These are phyloP conservation scores for Pachypanchax playfairii DNA, from an alignment of 2,113 vertebrate genomes.

Conservation along the genomic window DNA sequence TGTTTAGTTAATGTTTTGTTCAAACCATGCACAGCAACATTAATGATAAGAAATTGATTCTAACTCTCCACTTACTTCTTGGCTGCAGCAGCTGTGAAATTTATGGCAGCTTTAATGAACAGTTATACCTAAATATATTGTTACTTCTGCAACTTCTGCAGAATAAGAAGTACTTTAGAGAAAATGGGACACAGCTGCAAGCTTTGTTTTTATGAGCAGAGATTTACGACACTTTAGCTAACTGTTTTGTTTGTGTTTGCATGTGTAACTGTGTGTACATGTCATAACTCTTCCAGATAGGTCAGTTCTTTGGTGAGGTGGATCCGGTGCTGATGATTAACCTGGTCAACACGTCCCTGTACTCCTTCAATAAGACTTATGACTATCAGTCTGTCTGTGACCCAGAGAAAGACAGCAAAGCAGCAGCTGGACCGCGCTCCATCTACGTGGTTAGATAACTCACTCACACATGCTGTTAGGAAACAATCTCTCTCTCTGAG, in stretches of 20 bases:
- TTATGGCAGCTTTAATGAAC: not conserved
- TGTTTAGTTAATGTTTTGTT: not conserved
- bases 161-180: not conserved
- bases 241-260: slow-evolving; percentile 2
- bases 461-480: slow-evolving; percentile 1
- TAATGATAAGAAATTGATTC: not conserved
- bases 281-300: slow-evolving; percentile 64
- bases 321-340: slow-evolving; percentile 93
- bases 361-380: slow-evolving; percentile 95
- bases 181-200: not conserved
- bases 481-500: not conserved
- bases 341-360: slow-evolving; percentile 90
- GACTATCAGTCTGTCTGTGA: slow-evolving; percentile 97
- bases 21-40: not conserved
- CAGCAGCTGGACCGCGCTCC: slow-evolving; percentile 90
- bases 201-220: slow-evolving; percentile 4
- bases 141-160: too few species aligned
- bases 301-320: slow-evolving; percentile 95
- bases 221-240: slow-evolving; percentile 3
- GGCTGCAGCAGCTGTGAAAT: not conserved
- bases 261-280: slow-evolving; percentile 14
- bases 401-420: slow-evolving; percentile 89
- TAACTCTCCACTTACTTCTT: not conserved
- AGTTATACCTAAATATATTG: too few species aligned
- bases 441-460: slow-evolving; percentile 85